Conservation (phyloP, 2,113 vertebrate species). For the Psilopsiagon aymara region DNA sequence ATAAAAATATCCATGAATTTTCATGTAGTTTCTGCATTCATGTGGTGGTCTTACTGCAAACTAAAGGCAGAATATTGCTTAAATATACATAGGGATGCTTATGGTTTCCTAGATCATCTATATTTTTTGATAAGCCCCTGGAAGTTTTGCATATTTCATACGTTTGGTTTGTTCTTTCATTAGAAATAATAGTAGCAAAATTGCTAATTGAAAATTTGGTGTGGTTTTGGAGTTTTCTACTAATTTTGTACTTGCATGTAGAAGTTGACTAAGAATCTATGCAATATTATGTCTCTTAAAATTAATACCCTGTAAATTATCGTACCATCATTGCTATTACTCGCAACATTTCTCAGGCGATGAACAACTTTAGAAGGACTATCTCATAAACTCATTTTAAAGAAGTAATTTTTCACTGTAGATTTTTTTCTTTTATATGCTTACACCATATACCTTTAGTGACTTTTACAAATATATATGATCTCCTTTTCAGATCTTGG, state of each 20-base stretch:
- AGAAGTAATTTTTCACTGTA: neutral
- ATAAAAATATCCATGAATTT: neutral
- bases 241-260: neutral
- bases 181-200: neutral
- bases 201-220: neutral
- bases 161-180: neutral
- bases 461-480: neutral
- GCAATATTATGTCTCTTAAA: neutral
- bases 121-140: neutral
- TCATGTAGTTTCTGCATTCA: neutral
- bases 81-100: neutral
- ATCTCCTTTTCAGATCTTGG: slow-evolving; percentile 27
- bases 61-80: neutral
- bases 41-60: neutral
- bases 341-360: neutral
- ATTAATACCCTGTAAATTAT: neutral
- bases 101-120: neutral
- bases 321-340: neutral
- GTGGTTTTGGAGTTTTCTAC: neutral
- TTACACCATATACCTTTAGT: neutral
- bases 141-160: neutral
- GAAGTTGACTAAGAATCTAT: neutral
- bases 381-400: neutral
- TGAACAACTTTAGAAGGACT: neutral
- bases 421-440: neutral